Conservation (phyloP, 2,888 invertebrate genomes). For the Pammene fasciana region DNA sequence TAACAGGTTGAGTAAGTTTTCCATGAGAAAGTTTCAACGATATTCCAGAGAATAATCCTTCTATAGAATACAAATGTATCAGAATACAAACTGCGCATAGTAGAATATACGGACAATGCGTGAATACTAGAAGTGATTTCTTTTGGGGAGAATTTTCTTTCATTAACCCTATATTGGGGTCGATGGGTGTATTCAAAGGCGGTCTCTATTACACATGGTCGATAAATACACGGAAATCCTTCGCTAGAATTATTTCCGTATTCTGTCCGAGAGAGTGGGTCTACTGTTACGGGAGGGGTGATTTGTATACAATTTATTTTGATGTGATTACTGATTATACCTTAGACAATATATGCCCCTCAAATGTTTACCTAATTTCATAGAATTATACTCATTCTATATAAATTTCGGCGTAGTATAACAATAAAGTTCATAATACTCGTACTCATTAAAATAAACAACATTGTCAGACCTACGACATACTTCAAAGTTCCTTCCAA, state of each 20-base stretch:
- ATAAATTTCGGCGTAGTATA: slow-evolving; percentile 2
- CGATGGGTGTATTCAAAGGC: slow-evolving; percentile 55
- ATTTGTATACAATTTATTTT: slow-evolving; percentile 17
- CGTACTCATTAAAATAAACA: neutral
- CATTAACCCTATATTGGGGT: slow-evolving; percentile 59
- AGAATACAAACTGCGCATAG: slow-evolving; percentile 27
- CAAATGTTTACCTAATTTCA: neutral
- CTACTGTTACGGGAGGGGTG: slow-evolving; percentile 16
- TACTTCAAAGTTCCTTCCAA: neutral
- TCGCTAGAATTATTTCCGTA: slow-evolving; percentile 72
- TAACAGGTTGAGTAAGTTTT: slow-evolving; percentile 2
- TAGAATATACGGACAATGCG: slow-evolving; percentile 20
- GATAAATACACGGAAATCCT: slow-evolving; percentile 75
- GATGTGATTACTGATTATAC: neutral
- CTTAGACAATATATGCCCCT: neutral
- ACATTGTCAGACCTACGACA: neutral
- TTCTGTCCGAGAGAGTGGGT: slow-evolving; percentile 48
- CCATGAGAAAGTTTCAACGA: slow-evolving; percentile 29
- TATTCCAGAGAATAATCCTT: slow-evolving; percentile 12
- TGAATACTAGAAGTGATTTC: slow-evolving; percentile 28
- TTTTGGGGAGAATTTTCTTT: slow-evolving; percentile 47
- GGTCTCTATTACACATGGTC: slow-evolving; percentile 59
- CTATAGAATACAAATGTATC: slow-evolving; percentile 32
- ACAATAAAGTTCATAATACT: slow-evolving; percentile 1
- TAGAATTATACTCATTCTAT: neutral